These are phyloP conservation scores for Bilobella aurantiaca DNA, from an alignment of 1,140 invertebrate species.

Conservation along the genomic window DNA sequence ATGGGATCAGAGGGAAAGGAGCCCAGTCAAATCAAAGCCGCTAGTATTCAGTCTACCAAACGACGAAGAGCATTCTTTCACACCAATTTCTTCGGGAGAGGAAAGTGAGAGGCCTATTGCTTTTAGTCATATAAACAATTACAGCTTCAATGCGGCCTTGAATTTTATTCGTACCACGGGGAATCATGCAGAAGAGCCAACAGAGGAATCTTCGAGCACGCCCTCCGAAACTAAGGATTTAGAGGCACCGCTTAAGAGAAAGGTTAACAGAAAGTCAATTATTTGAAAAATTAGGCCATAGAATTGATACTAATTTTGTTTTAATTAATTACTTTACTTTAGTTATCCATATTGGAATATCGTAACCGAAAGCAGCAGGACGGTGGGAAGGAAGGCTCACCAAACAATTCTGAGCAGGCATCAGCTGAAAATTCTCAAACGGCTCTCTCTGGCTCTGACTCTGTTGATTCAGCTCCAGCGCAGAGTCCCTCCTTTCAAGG, in stretches of 20 bases:
- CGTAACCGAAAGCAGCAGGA: slow-evolving; percentile 52
- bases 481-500: slow-evolving; percentile 39
- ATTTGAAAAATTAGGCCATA: no score
- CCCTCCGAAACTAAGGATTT: neutral
- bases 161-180: neutral
- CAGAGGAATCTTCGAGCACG: neutral
- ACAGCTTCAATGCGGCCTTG: slow-evolving; percentile 2
- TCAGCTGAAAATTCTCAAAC: slow-evolving; percentile 37
- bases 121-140: neutral
- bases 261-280: no score
- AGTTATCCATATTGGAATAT: slow-evolving; percentile 63
- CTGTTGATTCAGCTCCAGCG: slow-evolving; percentile 41
- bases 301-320: no score
- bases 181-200: neutral
- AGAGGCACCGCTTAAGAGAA: neutral
- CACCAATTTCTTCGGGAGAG: neutral
- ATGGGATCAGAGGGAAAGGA: slow-evolving; percentile 22
- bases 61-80: neutral
- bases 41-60: neutral
- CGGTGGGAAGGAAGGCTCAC: slow-evolving; percentile 35
- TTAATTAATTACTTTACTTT: slow-evolving; percentile 36
- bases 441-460: slow-evolving; percentile 38
- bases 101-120: neutral
- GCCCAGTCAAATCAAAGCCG: neutral
- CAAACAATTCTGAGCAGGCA: slow-evolving; percentile 30